These are phyloP conservation scores for Neoarius graeffei DNA, from an alignment of 2,113 vertebrate species.

Conservation along the genomic window DNA sequence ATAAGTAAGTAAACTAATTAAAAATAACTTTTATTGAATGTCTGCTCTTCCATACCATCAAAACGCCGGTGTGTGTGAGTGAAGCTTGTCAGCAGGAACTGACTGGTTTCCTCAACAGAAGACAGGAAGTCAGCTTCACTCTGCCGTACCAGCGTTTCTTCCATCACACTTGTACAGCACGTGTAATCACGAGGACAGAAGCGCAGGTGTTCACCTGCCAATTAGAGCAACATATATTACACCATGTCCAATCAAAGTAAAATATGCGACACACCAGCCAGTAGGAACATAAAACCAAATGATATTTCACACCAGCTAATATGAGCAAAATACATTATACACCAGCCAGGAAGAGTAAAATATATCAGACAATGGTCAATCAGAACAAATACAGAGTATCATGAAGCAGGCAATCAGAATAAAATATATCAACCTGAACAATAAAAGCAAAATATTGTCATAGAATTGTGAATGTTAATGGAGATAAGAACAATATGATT, in stretches of 20 bases:
- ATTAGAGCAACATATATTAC: not conserved
- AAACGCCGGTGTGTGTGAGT: conserved; percentile 79
- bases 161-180: conserved; percentile 87
- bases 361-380: not conserved
- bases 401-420: not conserved
- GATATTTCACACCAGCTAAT: not conserved
- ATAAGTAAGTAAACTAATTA: not conserved
- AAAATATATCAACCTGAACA: not conserved
- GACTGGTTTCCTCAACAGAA: conserved; percentile 79
- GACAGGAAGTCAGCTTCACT: conserved; percentile 77
- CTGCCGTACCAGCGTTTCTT: conserved; percentile 80
- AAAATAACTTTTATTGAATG: not conserved
- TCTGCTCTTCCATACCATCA: conserved; percentile 74
- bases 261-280: not conserved
- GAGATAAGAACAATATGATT: not conserved
- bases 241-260: conserved; percentile 13
- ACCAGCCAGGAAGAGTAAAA: not conserved
- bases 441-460: not conserved
- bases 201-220: conserved; percentile 83
- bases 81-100: conserved; percentile 82
- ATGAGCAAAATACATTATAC: not conserved
- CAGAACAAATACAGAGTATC: not conserved
- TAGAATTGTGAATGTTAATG: not conserved
- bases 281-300: not conserved
- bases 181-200: conserved; percentile 88